Conservation (phyloP, 2,888 invertebrate genomes). For the Sphaeridia pumilis region DNA sequence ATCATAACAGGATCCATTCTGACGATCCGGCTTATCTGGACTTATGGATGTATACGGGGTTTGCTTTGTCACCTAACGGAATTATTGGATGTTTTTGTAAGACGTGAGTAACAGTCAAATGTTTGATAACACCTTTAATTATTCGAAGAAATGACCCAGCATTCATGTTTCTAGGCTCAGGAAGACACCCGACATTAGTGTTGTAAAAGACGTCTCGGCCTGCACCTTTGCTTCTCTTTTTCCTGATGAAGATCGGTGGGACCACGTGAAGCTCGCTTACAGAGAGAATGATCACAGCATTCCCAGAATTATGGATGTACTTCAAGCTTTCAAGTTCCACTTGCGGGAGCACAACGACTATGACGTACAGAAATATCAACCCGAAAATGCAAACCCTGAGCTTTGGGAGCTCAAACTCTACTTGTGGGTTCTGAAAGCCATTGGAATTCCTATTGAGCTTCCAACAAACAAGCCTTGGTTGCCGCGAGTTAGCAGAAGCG, state of each 20-base stretch:
- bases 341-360: background rate
- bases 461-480: background rate
- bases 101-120: conserved; percentile 3
- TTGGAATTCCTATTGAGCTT: conserved; percentile 6
- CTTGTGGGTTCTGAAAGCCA: conserved; percentile 10
- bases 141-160: background rate
- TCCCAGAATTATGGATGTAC: conserved; percentile 12
- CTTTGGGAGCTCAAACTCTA: conserved; percentile 7
- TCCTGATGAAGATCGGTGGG: conserved; percentile 5
- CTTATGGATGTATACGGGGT: conserved; percentile 8
- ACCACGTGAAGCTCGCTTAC: conserved; percentile 7
- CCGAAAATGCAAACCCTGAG: background rate
- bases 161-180: conserved; percentile 4
- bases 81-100: conserved; percentile 9
- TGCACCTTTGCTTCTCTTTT: conserved; percentile 11
- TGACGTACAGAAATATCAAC: conserved; percentile 1
- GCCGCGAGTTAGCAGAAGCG: background rate
- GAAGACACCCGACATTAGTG: background rate
- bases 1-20: conserved; percentile 3
- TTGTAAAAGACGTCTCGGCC: conserved; percentile 8
- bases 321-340: conserved; percentile 10
- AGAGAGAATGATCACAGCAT: background rate
- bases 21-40: conserved; percentile 3
- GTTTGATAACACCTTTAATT: too few species aligned
- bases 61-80: conserved; percentile 14